These are phyloP conservation scores for Gila robusta DNA, from an alignment of 2,797 vertebrate species.

Conservation along the genomic window DNA sequence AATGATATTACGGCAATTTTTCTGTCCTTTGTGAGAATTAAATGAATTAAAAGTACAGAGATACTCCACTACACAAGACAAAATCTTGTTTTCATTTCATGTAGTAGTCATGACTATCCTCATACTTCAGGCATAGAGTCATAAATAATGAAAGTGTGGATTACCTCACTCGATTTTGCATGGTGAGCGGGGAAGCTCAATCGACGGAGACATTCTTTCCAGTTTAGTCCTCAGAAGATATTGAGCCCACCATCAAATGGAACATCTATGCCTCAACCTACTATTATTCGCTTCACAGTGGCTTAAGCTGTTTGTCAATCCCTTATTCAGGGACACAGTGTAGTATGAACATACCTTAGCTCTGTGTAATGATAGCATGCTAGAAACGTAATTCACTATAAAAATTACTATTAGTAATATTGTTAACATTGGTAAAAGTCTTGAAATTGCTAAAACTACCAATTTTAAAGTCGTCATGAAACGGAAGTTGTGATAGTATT, in stretches of 20 bases:
- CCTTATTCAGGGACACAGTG: neutral
- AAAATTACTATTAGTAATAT: neutral
- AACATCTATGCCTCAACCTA: conserved; percentile 32
- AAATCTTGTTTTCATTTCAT: conserved; percentile 64
- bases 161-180: conserved; percentile 74
- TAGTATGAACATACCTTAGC: no score
- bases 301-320: neutral
- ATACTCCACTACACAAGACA: conserved; percentile 19
- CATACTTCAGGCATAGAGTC: conserved; percentile 73
- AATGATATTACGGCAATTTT: neutral
- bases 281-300: neutral
- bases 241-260: conserved; percentile 62
- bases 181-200: conserved; percentile 59
- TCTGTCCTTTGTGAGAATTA: neutral
- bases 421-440: neutral
- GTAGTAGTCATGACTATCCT: conserved; percentile 65
- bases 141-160: conserved; percentile 72
- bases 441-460: neutral
- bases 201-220: conserved; percentile 74
- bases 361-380: neutral
- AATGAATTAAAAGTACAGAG: neutral
- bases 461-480: neutral
- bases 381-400: neutral
- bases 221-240: conserved; percentile 64
- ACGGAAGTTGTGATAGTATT: neutral